Conservation (phyloP, 2,888 invertebrate genomes). For the Xylota sylvarum region DNA sequence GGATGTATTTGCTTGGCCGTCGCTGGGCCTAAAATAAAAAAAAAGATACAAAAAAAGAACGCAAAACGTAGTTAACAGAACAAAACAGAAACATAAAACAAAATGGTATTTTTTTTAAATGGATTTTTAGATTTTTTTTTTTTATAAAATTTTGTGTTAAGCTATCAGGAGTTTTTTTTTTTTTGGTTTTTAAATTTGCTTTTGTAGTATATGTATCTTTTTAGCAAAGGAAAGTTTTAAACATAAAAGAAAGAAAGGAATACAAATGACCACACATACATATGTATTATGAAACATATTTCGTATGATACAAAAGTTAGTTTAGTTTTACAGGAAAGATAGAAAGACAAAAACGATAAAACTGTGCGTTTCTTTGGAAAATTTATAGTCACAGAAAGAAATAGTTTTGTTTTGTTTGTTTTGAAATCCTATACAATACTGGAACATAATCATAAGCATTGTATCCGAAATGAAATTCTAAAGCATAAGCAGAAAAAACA, state of each 20-base stretch:
- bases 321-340: neutral
- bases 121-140: conserved; percentile 29
- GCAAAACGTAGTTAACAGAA: conserved; percentile 76
- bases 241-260: conserved; percentile 3
- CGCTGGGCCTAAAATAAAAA: conserved; percentile 80
- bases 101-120: conserved; percentile 48
- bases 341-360: conserved; percentile 4
- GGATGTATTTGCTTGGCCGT: conserved; percentile 81
- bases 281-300: conserved; percentile 5
- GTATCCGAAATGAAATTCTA: neutral
- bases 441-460: neutral
- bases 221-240: conserved; percentile 14
- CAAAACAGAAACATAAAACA: conserved; percentile 74
- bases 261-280: neutral
- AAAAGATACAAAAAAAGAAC: conserved; percentile 77
- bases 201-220: conserved; percentile 46
- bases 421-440: neutral
- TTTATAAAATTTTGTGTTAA: conserved; percentile 37
- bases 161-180: conserved; percentile 43
- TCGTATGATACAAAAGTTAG: conserved; percentile 6
- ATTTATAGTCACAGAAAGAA: neutral
- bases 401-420: no score
- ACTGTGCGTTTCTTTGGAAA: conserved; percentile 9
- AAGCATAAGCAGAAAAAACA: neutral
- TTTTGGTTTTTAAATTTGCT: conserved; percentile 14